Conservation (phyloP, 2,797 vertebrate species). For the Pantherophis vulpinus region DNA sequence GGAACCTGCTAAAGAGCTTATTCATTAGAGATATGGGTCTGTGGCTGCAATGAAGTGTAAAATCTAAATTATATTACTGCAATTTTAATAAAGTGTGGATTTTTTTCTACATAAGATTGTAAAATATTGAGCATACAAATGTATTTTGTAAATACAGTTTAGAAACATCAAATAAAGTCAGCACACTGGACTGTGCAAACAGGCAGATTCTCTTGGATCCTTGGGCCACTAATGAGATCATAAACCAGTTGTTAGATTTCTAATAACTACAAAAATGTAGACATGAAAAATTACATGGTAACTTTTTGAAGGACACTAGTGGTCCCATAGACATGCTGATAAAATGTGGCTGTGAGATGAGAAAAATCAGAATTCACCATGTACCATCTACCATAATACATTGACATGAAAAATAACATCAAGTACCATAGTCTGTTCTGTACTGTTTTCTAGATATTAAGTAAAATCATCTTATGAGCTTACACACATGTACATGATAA, state of each 20-base stretch:
- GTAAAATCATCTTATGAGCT: background rate
- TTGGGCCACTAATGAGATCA: background rate
- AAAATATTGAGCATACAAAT: constrained; percentile 72
- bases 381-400: background rate
- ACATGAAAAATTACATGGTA: too few relatives aligned
- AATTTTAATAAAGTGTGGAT: constrained; percentile 65
- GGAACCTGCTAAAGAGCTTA: constrained; percentile 51
- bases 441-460: background rate
- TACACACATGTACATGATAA: background rate
- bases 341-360: background rate
- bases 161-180: constrained; percentile 71
- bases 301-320: background rate
- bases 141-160: constrained; percentile 76
- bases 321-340: background rate
- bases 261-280: background rate
- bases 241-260: background rate
- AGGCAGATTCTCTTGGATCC: background rate
- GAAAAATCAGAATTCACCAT: background rate
- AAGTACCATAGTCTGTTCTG: background rate
- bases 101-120: constrained; percentile 69
- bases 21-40: constrained; percentile 53
- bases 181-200: constrained; percentile 58
- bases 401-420: background rate
- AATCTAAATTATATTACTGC: constrained; percentile 64
- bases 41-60: constrained; percentile 62